Base-by-base conservation (phyloP, 2,797 vertebrate species). In the Eupleurogrammus muticus region DNA sequence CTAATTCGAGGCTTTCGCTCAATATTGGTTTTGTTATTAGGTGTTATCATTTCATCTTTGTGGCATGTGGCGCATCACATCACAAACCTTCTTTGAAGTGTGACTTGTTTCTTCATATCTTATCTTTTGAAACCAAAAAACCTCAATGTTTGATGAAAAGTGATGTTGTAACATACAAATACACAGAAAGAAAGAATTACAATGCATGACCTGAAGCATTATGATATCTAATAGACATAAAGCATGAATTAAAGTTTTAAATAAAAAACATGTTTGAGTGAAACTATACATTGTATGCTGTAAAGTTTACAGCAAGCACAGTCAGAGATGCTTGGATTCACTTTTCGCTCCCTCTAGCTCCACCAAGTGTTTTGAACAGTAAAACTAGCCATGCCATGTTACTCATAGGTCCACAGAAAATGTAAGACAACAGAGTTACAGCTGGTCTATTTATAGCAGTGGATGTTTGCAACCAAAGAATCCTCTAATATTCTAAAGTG, bases 401-500 rank as follows among this genome's bases (percentile, higher is more conserved):
- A 90, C 88, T 50, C 90, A 10, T 9, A 36, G 77, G 48, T 91
- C 83, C 28, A 87, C 79, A 55, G 71, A 89, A 65, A 82, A 91
- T 71, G 89, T 83, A 7, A 88, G 70, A 62, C 86, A 89, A 69
- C 85, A 90, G 34, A 85, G 86, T 70, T 92, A 89, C 56, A 92
- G 75, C 42, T 74, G 82, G 42, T 91, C 87, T 5, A 78, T 58
- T 2, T 83, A 80, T 17, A 5, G 82, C 67, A 86, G 83, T 16
- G 87, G 79, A 63, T 90, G 90, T 58, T 83, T 72, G 50, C 23
- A 10, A 38, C 5, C 40, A 42, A 42, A 42, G 40, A 14, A 42
- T 42, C 40, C 14, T 16, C 40, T 42, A 17, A 42, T 6, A 14
- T 42, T 44, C 5, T 44, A 6, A 44, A 8, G 17, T 16, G 14